These are phyloP conservation scores for Scophthalmus maximus DNA, from an alignment of 2,113 vertebrate species.

Conservation along the genomic window DNA sequence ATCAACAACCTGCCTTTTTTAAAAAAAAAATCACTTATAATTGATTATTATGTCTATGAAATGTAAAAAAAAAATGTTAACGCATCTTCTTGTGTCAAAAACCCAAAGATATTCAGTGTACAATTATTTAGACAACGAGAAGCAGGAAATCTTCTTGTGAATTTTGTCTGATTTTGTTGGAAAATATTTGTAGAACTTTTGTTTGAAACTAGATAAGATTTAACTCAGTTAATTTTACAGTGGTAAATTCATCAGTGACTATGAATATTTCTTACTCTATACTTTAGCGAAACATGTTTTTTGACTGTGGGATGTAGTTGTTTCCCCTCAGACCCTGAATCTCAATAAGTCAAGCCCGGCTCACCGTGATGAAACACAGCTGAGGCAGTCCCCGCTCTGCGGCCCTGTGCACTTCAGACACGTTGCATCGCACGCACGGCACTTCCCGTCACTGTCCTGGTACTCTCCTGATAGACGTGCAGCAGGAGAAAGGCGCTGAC, in stretches of 20 bases:
- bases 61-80: too few relatives aligned
- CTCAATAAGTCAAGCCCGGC: conserved; percentile 33
- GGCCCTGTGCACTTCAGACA: conserved; percentile 90
- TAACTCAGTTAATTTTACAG: too few relatives aligned
- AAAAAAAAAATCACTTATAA: too few relatives aligned
- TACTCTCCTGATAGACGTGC: conserved; percentile 84
- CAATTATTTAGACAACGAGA: neutral
- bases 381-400: conserved; percentile 82
- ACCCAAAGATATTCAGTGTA: too few relatives aligned
- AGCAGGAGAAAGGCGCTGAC: conserved; percentile 17
- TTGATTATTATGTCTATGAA: too few relatives aligned
- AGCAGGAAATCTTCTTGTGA: too few relatives aligned
- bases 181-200: too few relatives aligned
- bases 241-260: neutral
- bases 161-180: too few relatives aligned
- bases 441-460: conserved; percentile 78
- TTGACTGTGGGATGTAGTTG: neutral
- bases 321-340: conserved; percentile 24
- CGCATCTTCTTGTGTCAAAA: too few relatives aligned
- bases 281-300: neutral
- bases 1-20: neutral
- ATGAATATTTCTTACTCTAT: neutral
- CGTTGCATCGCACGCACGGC: conserved; percentile 85
- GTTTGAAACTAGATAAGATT: too few relatives aligned
- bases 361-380: conserved; percentile 85